Percentiles rank a stretch among this genome's conserved stretches.
These are phyloP conservation scores for Onychorhynchus coronatus DNA, from an alignment of 2,113 vertebrate species.

Conservation along the genomic window DNA sequence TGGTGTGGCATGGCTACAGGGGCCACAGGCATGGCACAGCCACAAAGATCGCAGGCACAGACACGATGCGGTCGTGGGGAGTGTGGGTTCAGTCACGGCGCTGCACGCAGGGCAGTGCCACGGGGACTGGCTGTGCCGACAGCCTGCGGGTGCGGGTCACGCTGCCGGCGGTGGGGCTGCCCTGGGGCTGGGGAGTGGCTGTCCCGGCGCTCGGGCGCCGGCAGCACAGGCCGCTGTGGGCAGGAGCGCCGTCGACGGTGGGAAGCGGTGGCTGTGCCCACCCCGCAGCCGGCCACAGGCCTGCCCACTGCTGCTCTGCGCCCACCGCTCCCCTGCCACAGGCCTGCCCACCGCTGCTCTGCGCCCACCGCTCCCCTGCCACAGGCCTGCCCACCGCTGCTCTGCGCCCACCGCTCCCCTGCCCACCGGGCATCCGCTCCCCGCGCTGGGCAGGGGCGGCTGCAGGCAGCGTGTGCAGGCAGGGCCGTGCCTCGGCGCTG, in stretches of 20 bases:
- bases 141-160: fast-evolving
- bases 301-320: too few relatives aligned
- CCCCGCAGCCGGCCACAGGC: not conserved
- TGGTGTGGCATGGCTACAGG: fast-evolving
- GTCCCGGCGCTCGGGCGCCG: fast-evolving
- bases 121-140: fast-evolving
- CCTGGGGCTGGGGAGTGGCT: fast-evolving
- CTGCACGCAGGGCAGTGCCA: not conserved
- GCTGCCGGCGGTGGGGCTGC: not conserved
- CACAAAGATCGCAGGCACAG: not conserved
- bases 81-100: not conserved
- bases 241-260: not conserved
- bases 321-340: too few relatives aligned
- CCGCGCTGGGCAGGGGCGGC: not conserved
- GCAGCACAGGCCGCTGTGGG: fast-evolving
- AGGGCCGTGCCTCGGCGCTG: not conserved
- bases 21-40: not conserved
- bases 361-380: too few relatives aligned
- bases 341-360: too few relatives aligned
- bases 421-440: not conserved
- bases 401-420: not conserved
- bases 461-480: not conserved
- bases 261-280: not conserved
- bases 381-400: too few relatives aligned
- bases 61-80: not conserved